Evolutionary conservation across 2,797 vertebrate species (phyloP).

Genomic region (Brotula barbata): DNA sequence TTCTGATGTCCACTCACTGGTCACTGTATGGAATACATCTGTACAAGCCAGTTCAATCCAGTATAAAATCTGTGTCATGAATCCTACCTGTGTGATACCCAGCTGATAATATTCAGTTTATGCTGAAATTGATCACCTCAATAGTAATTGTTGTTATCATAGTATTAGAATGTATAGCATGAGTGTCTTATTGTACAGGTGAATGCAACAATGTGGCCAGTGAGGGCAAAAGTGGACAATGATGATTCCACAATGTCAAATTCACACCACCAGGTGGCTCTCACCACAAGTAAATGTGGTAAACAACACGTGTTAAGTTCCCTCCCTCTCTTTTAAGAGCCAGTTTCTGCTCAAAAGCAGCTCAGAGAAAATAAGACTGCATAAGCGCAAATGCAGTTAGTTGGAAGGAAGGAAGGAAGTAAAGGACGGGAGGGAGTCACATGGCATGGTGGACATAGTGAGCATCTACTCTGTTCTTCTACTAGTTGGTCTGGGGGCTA

Average conservation of each 20-base stretch:
- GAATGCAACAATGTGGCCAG: too few species aligned
- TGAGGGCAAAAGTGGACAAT: background rate
- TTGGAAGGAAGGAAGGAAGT: constrained; percentile 8
- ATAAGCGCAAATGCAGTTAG: constrained; percentile 21
- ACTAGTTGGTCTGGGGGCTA: constrained; percentile 71
- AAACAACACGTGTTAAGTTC: background rate
- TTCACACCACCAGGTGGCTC: constrained; percentile 41
- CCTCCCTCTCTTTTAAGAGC: constrained; percentile 7
- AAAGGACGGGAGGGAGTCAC: constrained; percentile 11
- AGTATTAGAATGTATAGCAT: too few species aligned
- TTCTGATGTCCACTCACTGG: too few species aligned
- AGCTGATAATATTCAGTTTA: too few species aligned
- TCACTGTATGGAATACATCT: too few species aligned
- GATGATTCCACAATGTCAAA: constrained; percentile 17
- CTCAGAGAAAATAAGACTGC: constrained; percentile 19
- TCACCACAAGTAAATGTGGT: constrained; percentile 5
- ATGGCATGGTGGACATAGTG: constrained; percentile 18
- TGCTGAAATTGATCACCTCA: too few species aligned
- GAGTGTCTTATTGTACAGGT: too few species aligned
- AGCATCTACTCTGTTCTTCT: constrained; percentile 14
- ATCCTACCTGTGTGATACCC: too few species aligned
- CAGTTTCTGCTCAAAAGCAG: constrained; percentile 11
- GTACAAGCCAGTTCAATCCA: too few species aligned
- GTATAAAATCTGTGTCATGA: too few species aligned
- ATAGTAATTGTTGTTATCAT: too few species aligned